These are phyloP conservation scores for Schizopygopsis malacanthus DNA, from an alignment of 2,797 vertebrate genomes.

Conservation along the genomic window DNA sequence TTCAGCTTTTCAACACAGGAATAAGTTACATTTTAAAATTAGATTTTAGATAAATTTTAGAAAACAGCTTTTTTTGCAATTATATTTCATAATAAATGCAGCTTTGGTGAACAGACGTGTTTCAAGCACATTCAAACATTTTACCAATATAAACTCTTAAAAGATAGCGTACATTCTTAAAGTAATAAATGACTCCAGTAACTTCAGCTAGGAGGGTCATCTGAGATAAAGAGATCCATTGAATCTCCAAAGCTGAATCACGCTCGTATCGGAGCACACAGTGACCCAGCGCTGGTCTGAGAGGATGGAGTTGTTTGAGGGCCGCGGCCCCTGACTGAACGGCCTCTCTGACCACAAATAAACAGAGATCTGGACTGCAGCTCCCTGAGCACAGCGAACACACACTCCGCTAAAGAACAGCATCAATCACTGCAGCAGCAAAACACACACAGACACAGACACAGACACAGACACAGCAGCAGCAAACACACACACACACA, in stretches of 20 bases:
- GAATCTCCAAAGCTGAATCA: not conserved
- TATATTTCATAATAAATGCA: not conserved
- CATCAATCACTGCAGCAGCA: constrained; percentile 71
- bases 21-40: not conserved
- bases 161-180: not conserved
- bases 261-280: constrained; percentile 28
- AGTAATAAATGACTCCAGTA: not conserved
- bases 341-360: constrained; percentile 77
- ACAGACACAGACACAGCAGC: constrained; percentile 4
- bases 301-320: constrained; percentile 78
- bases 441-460: constrained; percentile 33
- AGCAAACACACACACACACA: no score
- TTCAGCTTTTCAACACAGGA: not conserved
- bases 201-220: no score
- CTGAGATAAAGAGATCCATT: not conserved
- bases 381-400: constrained; percentile 69
- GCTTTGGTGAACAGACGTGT: not conserved
- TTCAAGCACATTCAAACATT: not conserved
- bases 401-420: constrained; percentile 72
- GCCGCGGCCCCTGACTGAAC: constrained; percentile 66
- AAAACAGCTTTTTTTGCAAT: not conserved
- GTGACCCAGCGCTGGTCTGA: constrained; percentile 66
- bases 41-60: no score
- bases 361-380: constrained; percentile 71
- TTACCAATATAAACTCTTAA: not conserved